Percentiles rank a stretch among this genome's conserved stretches.
Conservation (phyloP, 2,113 vertebrate species). For the Piprites chloris region DNA sequence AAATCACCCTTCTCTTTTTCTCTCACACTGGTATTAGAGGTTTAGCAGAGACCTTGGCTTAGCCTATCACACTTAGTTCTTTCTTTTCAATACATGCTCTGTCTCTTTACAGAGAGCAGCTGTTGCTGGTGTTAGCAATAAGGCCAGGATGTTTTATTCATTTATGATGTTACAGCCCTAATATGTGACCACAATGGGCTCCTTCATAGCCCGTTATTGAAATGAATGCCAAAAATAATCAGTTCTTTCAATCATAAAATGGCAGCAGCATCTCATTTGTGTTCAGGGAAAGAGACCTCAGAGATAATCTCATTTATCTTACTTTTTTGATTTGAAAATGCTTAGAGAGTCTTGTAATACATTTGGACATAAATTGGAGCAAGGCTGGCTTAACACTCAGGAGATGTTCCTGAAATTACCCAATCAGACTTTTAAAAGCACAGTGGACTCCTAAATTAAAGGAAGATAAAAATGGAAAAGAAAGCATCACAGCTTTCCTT, state of each 20-base stretch:
- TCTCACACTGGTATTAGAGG: not conserved
- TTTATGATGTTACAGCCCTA: slow-evolving; percentile 13
- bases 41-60: not conserved
- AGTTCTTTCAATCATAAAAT: not conserved
- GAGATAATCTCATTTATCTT: not conserved
- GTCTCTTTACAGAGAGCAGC: not conserved
- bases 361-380: not conserved
- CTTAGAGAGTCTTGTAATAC: not conserved
- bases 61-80: not conserved
- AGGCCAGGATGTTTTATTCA: slow-evolving; percentile 37
- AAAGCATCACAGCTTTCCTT: not conserved
- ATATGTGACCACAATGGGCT: not conserved
- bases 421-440: not conserved
- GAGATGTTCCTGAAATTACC: not conserved
- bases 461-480: not conserved
- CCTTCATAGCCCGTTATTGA: not conserved
- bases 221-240: not conserved
- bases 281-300: not conserved
- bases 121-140: not conserved
- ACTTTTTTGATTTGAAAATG: not conserved
- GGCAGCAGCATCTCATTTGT: not conserved
- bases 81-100: not conserved
- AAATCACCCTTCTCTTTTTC: not conserved
- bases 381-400: not conserved
- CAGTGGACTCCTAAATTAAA: not conserved